Percentiles rank a stretch among this genome's conserved stretches.
Conservation (phyloP, 2,888 invertebrate species). For the Lithosia quadra region DNA sequence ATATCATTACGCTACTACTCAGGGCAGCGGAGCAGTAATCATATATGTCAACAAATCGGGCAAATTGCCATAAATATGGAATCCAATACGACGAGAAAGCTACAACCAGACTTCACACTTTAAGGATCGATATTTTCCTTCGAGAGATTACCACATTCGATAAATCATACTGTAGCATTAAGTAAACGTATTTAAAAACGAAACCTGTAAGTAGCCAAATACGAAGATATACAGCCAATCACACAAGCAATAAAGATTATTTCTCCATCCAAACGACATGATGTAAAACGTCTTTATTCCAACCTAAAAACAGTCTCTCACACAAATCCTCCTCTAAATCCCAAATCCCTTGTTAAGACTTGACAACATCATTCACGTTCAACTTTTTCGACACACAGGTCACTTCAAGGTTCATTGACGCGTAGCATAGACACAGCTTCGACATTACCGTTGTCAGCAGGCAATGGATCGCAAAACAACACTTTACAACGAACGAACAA, state of each 20-base stretch:
- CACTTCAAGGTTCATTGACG: slow-evolving; percentile 81
- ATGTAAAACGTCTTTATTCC: slow-evolving; percentile 19
- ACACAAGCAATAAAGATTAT: slow-evolving; percentile 9
- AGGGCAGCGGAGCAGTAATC: too few species aligned
- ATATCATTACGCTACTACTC: too few species aligned
- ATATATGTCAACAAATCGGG: too few species aligned
- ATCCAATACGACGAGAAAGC: too few species aligned
- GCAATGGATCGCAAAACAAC: slow-evolving; percentile 79
- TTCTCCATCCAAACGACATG: slow-evolving; percentile 1
- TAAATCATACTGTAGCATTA: background rate
- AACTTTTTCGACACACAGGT: slow-evolving; percentile 56
- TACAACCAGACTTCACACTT: background rate
- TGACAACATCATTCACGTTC: slow-evolving; percentile 29
- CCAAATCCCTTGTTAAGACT: slow-evolving; percentile 29
- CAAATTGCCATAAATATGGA: too few species aligned
- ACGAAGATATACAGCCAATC: background rate
- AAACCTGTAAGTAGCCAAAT: background rate
- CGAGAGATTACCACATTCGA: background rate
- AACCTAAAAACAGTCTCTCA: slow-evolving; percentile 16
- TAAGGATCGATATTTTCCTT: background rate
- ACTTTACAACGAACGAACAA: slow-evolving; percentile 79
- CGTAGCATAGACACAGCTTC: slow-evolving; percentile 82
- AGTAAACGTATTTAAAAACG: background rate
- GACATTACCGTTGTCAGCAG: slow-evolving; percentile 76
- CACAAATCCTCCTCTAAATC: slow-evolving; percentile 16